phyloP scores from a whole-genome alignment of 1,140 invertebrate species.

The Leguminivora glycinivorella region DNA sequence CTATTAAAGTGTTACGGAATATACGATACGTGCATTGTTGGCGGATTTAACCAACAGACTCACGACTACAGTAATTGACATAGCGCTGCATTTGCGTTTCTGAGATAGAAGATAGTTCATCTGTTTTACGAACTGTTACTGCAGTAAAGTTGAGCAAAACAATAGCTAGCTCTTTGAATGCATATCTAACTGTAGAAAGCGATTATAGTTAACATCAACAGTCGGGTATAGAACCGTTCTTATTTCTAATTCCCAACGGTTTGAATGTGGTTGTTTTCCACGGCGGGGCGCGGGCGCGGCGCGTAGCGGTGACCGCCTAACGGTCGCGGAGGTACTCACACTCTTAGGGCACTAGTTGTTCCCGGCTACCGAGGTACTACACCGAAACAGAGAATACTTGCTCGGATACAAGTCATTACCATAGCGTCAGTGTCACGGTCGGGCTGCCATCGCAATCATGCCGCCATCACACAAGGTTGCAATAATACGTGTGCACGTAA shows the following conservation, averaged over 20 bases:
- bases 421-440: constrained; percentile 73
- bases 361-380: constrained; percentile 38
- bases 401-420: constrained; percentile 58
- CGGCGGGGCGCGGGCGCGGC: constrained; percentile 41
- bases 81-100: background rate
- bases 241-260: constrained; percentile 48
- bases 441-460: constrained; percentile 58
- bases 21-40: no score
- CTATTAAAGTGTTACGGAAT: background rate
- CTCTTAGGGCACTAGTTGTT: constrained; percentile 48
- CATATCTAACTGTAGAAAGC: constrained; percentile 25
- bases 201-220: constrained; percentile 30
- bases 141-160: background rate
- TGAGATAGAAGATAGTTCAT: background rate
- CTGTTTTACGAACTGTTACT: background rate
- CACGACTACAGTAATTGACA: background rate
- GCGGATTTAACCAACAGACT: no score
- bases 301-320: constrained; percentile 70
- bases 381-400: constrained; percentile 45
- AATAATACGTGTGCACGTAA: constrained; percentile 50
- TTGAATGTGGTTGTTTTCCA: constrained; percentile 46
- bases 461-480: constrained; percentile 66
- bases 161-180: constrained; percentile 1
- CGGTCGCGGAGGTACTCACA: constrained; percentile 60
- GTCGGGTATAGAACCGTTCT: constrained; percentile 40